Percentiles rank a stretch among this genome's conserved stretches.
Evolutionary conservation across 2,888 invertebrate genomes (phyloP).

Genomic region (Cistogaster globosa): DNA sequence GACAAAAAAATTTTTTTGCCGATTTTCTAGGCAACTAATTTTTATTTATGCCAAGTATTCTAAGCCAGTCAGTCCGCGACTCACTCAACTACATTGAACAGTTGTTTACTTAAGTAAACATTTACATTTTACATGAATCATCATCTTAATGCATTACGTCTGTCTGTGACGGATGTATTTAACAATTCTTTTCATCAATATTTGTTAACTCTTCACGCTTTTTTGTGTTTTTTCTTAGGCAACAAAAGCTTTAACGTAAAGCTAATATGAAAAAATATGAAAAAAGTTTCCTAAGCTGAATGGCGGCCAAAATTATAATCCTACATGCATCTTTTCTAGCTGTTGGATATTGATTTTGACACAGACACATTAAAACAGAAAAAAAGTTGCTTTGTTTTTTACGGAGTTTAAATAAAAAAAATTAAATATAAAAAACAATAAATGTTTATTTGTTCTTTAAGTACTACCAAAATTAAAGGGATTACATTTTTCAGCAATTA

Average conservation of each 20-base stretch:
- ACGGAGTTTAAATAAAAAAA: no score
- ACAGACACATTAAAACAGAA: background rate
- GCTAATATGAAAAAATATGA: slow-evolving; percentile 34
- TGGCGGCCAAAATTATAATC: slow-evolving; percentile 1
- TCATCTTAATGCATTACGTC: slow-evolving; percentile 35
- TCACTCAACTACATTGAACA: slow-evolving; percentile 3
- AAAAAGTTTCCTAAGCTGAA: slow-evolving; percentile 10
- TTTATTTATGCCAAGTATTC: slow-evolving; percentile 9
- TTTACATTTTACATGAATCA: slow-evolving; percentile 52
- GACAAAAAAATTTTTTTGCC: slow-evolving; percentile 17
- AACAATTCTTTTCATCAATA: slow-evolving; percentile 44
- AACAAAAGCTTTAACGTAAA: slow-evolving; percentile 26
- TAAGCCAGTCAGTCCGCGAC: background rate
- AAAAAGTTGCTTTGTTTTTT: background rate
- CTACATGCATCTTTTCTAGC: slow-evolving; percentile 1
- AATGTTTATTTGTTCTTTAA: slow-evolving; percentile 1
- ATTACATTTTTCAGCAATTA: slow-evolving; percentile 21
- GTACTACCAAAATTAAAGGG: slow-evolving; percentile 6
- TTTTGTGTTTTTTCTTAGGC: slow-evolving; percentile 19
- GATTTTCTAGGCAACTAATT: slow-evolving; percentile 39
- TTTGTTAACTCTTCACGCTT: slow-evolving; percentile 41
- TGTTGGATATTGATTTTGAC: background rate
- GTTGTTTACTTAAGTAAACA: slow-evolving; percentile 56
- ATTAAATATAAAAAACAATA: background rate
- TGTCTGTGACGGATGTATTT: slow-evolving; percentile 58